These are phyloP conservation scores for Ostrea edulis DNA, from an alignment of 1,140 invertebrate species.

Conservation along the genomic window DNA sequence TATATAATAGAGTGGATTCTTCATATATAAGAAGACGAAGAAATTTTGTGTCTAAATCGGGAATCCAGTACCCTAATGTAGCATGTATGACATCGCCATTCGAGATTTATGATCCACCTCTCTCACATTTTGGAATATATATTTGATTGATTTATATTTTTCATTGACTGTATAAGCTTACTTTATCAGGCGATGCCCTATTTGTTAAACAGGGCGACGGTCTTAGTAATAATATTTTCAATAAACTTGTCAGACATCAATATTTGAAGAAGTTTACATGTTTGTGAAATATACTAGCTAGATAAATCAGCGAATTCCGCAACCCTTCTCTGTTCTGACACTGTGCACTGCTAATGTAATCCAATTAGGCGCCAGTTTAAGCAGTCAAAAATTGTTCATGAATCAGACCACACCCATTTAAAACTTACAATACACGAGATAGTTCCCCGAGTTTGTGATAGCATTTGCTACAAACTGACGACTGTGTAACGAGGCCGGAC, in stretches of 20 bases:
- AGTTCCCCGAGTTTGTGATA: neutral
- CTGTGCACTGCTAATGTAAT: neutral
- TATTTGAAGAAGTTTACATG: neutral
- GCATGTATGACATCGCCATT: no score
- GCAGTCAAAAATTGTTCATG: neutral
- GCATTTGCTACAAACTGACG: no score
- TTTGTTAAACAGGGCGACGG: neutral
- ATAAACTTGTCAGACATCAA: neutral
- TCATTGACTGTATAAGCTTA: no score
- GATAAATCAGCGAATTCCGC: neutral
- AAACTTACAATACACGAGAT: neutral
- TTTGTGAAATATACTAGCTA: neutral
- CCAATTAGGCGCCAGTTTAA: conserved; percentile 18
- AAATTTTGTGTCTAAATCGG: no score
- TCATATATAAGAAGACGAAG: no score
- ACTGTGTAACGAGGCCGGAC: neutral
- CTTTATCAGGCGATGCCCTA: no score
- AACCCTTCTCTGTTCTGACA: neutral
- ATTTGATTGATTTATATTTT: no score
- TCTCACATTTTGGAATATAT: no score
- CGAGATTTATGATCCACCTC: no score
- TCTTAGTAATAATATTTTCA: neutral
- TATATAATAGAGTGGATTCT: no score
- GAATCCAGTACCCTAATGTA: no score
- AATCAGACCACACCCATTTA: neutral